These are phyloP conservation scores for Apodemus sylvaticus DNA, from an alignment of 2,113 vertebrate species.

Conservation along the genomic window DNA sequence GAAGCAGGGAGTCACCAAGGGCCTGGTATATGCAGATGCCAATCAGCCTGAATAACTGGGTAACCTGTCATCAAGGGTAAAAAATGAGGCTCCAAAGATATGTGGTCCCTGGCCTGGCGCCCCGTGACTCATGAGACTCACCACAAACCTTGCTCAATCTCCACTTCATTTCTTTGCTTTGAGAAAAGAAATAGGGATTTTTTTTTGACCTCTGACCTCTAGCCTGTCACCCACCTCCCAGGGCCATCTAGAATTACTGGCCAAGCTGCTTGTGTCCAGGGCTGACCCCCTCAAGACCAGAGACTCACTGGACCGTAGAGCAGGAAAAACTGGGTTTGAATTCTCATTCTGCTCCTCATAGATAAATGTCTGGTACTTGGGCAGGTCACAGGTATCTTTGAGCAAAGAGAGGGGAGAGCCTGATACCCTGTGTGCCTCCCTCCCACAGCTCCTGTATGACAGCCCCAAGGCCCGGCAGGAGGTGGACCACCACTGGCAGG, in stretches of 20 bases:
- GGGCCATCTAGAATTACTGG: neutral
- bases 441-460: constrained; percentile 91
- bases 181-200: neutral
- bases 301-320: neutral
- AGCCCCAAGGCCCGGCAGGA: constrained; percentile 95
- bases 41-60: neutral
- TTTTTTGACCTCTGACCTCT: neutral
- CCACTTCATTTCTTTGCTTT: neutral
- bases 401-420: neutral
- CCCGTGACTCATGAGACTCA: neutral
- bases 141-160: neutral
- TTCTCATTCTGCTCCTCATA: neutral
- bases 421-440: neutral
- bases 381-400: neutral
- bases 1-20: neutral
- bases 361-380: neutral
- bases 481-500: constrained; percentile 95
- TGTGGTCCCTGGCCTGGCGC: neutral
- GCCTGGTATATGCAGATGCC: neutral
- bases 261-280: neutral
- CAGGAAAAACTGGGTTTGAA: neutral
- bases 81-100: neutral
- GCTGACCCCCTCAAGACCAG: neutral
- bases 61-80: neutral
- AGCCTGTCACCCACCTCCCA: neutral